phyloP scores from a whole-genome alignment of 1,140 invertebrate genomes.

The Brachionus angularis region DNA sequence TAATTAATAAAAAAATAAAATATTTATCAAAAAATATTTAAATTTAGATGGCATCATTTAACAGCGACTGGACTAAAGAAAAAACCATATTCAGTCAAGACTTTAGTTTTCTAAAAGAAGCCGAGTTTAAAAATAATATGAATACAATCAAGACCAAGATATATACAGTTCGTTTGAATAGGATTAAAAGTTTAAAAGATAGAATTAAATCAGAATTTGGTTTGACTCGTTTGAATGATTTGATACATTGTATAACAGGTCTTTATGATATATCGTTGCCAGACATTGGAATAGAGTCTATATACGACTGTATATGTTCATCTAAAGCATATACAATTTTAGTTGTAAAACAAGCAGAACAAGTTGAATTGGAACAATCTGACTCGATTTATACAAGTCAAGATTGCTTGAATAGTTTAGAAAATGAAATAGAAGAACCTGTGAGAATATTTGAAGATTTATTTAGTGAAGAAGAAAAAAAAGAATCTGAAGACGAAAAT shows the following conservation, averaged over 20 bases:
- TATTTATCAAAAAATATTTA: too few species aligned
- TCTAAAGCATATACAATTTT: constrained; percentile 16
- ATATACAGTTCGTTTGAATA: background rate
- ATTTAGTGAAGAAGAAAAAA: background rate
- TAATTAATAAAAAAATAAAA: too few species aligned
- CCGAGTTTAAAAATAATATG: background rate
- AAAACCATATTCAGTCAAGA: background rate
- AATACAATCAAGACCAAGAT: background rate
- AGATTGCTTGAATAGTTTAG: constrained; percentile 16
- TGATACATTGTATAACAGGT: constrained; percentile 3
- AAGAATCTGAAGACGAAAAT: background rate
- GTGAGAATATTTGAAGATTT: background rate
- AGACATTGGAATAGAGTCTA: constrained; percentile 10
- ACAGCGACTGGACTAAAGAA: too few species aligned
- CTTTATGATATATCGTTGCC: constrained; percentile 34
- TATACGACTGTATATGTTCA: constrained; percentile 21
- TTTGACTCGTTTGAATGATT: background rate
- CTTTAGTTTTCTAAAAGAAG: constrained; percentile 7
- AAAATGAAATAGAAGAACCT: background rate
- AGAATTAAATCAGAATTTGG: background rate
- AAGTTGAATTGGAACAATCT: background rate
- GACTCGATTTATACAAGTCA: background rate
- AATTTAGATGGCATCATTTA: background rate
- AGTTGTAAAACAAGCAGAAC: background rate
- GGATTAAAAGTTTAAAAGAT: background rate